Evolutionary conservation across 2,113 vertebrate species (phyloP), one percentile per base, ranked within the genome.

Genomic region (Acrocephalus arundinaceus): DNA sequence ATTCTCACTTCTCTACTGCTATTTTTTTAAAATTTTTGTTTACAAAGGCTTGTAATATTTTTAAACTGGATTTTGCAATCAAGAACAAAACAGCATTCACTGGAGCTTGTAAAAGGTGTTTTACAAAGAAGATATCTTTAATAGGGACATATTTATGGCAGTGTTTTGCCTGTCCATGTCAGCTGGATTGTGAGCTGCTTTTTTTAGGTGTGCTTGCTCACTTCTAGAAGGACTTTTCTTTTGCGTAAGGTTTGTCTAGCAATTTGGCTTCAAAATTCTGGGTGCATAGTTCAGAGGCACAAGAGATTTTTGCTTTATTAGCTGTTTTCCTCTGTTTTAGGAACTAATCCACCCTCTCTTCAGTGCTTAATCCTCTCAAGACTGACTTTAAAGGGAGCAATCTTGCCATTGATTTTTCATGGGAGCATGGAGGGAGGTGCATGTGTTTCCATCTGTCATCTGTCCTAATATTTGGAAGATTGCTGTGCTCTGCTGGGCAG

Each of bases 71-170:
- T 71, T 89, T 92, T 95, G 54, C 51, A 90, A 35, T 63, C 48
- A 55, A 23, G 84, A 84, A 0, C 73, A 71, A 89, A 83, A 1
- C 37, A 84, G 11, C 54, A 25, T 86, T 94, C 72, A 66, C 27
- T 52, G 30, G 24, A 71, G 30, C 43, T 83, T 59, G 24, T 37
- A 67, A 71, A 89, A 77, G 71, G 19, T 65, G 37, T 59, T 94
- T 68, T 67, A 77, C 65, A 80, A 83, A 91, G 5, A 77, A 78
- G 23, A 70, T 73, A 8, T 35, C 77, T 90, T 65, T 92, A 95
- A 76, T 92, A 83, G 93, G 87, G 92, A 83, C 1, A 5, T 94
- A 85, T 90, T 97, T 94, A 75, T 89, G 74, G 51, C 87, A 90
- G 61, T 75, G 23, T 72, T 80, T 88, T 85, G 67, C 13, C 58